These are phyloP conservation scores for Stenichneumon culpator DNA, from an alignment of 2,888 invertebrate genomes.

Conservation along the genomic window DNA sequence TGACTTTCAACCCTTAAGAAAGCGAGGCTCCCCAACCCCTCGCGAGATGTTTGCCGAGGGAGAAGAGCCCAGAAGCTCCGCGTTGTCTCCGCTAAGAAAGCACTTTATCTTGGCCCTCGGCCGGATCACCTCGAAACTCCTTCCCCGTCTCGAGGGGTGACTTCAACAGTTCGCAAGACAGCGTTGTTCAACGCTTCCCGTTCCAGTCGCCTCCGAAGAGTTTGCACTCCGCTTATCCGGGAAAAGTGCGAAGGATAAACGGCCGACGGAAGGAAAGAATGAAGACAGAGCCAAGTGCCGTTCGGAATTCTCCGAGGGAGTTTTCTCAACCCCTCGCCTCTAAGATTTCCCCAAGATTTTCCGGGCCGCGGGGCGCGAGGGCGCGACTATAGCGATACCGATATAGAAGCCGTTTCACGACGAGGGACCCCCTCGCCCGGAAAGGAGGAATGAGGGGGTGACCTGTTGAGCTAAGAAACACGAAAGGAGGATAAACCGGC, in stretches of 20 bases:
- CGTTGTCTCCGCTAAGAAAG: slow-evolving; percentile 77
- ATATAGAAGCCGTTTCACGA: slow-evolving; percentile 79
- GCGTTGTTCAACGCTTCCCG: slow-evolving; percentile 63
- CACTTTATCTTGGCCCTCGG: slow-evolving; percentile 78
- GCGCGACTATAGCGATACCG: slow-evolving; percentile 38
- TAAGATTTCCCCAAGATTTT: slow-evolving; percentile 72
- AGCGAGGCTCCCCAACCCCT: slow-evolving; percentile 52
- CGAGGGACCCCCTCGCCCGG: slow-evolving; percentile 46
- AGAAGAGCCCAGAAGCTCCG: slow-evolving; percentile 9
- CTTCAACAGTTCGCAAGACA: slow-evolving; percentile 83
- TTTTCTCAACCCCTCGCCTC: slow-evolving; percentile 60
- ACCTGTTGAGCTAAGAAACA: slow-evolving; percentile 80
- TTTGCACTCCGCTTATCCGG: slow-evolving; percentile 63
- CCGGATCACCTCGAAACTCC: slow-evolving; percentile 50
- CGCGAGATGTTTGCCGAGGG: slow-evolving; percentile 61
- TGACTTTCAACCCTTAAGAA: slow-evolving; percentile 66
- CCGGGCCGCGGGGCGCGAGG: slow-evolving; percentile 63
- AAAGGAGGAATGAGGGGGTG: slow-evolving; percentile 70
- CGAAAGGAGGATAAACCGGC: slow-evolving; percentile 56
- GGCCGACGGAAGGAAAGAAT: slow-evolving; percentile 47
- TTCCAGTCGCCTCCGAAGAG: slow-evolving; percentile 40
- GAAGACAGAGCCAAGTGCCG: slow-evolving; percentile 9
- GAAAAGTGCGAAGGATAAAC: slow-evolving; percentile 65
- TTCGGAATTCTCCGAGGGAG: slow-evolving; percentile 43
- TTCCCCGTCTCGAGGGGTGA: slow-evolving; percentile 71